These are phyloP conservation scores for Melipona quadrifasciata DNA, from an alignment of 1,140 invertebrate genomes.

Conservation along the genomic window DNA sequence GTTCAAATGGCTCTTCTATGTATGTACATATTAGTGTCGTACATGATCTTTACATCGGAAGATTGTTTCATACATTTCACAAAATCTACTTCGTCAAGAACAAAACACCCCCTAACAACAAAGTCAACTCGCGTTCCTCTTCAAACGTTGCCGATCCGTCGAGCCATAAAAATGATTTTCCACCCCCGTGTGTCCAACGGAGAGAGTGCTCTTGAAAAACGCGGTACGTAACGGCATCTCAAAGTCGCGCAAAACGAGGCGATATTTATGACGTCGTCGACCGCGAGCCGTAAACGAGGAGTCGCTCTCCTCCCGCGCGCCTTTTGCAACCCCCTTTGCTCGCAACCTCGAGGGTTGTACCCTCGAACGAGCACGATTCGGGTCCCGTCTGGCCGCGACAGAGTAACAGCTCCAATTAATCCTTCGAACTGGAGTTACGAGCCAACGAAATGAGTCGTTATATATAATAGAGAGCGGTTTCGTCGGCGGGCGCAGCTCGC, in stretches of 20 bases:
- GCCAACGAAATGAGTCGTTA: slow-evolving; percentile 69
- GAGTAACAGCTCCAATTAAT: slow-evolving; percentile 74
- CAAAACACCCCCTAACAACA: background rate
- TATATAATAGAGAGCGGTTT: slow-evolving; percentile 66
- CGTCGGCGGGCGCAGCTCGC: background rate
- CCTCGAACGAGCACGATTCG: slow-evolving; percentile 65
- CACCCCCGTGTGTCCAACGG: background rate
- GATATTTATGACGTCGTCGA: slow-evolving; percentile 57
- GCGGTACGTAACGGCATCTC: slow-evolving; percentile 8
- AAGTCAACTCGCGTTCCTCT: background rate
- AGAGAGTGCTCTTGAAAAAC: slow-evolving; percentile 14
- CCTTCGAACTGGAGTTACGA: slow-evolving; percentile 73
- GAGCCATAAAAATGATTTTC: slow-evolving; percentile 20
- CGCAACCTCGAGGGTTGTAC: slow-evolving; percentile 63
- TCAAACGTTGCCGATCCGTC: background rate
- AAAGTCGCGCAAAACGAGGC: slow-evolving; percentile 45
- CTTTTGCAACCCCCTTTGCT: slow-evolving; percentile 41
- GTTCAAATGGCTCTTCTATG: too few species aligned
- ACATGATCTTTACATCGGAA: too few species aligned
- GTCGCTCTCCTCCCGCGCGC: background rate
- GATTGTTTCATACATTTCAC: background rate
- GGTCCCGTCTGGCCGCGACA: slow-evolving; percentile 69
- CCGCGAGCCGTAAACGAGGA: slow-evolving; percentile 8
- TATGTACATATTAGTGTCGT: too few species aligned
- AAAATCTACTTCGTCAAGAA: background rate